Percentiles rank a stretch among this genome's conserved stretches.
phyloP scores from a whole-genome alignment of 2,888 invertebrate species.

The Mythimna albipuncta region DNA sequence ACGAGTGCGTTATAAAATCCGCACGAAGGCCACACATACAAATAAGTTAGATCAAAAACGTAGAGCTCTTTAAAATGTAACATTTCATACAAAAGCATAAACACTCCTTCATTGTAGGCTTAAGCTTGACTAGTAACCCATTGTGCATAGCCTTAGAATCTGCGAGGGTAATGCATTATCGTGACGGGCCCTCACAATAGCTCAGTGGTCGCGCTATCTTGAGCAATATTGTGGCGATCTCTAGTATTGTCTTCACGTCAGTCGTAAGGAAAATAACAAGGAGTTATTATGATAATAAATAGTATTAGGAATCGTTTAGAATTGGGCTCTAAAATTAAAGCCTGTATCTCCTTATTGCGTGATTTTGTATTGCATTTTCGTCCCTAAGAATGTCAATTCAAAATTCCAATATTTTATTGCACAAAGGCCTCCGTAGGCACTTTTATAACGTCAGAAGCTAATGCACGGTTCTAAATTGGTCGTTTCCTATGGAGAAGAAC shows the following conservation, averaged over 20 bases:
- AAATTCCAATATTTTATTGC: too few relatives aligned
- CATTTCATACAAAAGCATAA: constrained; percentile 3
- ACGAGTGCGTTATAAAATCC: too few relatives aligned
- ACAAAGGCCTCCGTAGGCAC: too few relatives aligned
- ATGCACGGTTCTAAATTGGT: too few relatives aligned
- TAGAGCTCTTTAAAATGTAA: background rate
- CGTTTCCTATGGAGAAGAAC: too few relatives aligned
- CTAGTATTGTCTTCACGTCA: constrained; percentile 37
- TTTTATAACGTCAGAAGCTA: too few relatives aligned
- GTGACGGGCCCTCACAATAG: constrained; percentile 47
- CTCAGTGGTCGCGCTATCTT: constrained; percentile 40
- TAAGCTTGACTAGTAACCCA: constrained; percentile 30
- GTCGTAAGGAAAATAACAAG: constrained; percentile 19
- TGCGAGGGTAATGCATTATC: constrained; percentile 46
- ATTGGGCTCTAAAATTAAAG: background rate
- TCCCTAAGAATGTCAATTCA: background rate
- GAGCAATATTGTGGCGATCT: constrained; percentile 49
- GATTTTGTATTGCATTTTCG: background rate
- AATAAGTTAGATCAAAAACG: background rate
- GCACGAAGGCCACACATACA: background rate
- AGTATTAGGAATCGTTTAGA: constrained; percentile 2
- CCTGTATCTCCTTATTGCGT: background rate
- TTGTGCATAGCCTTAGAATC: constrained; percentile 47
- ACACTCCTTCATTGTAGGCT: constrained; percentile 29
- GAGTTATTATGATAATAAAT: constrained; percentile 35